Evolutionary conservation across 2,888 invertebrate species (phyloP).

Genomic region (Agonopterix alstromeriana): DNA sequence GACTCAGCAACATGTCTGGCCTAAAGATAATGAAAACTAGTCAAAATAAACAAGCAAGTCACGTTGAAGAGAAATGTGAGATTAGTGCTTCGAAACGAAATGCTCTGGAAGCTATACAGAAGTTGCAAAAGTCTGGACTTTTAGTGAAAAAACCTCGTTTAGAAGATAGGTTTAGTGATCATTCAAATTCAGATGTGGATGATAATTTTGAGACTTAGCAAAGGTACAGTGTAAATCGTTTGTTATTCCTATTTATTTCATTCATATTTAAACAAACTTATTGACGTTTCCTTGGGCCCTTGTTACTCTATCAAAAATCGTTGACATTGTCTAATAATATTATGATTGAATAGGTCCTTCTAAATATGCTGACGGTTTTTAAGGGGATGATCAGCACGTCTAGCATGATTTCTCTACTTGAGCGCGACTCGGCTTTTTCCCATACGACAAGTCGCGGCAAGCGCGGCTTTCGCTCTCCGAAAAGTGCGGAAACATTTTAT

Average conservation of each 20-base stretch:
- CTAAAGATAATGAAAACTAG: conserved; percentile 50
- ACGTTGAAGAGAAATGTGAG: conserved; percentile 49
- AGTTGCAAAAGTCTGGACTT: conserved; percentile 60
- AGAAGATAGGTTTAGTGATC: conserved; percentile 34
- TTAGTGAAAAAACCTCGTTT: conserved; percentile 60
- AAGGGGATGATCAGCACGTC: too few species aligned
- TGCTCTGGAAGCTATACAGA: conserved; percentile 62
- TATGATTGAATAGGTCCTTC: too few species aligned
- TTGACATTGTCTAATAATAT: not conserved
- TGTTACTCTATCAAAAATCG: not conserved
- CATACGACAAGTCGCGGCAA: too few species aligned
- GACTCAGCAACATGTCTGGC: conserved; percentile 44
- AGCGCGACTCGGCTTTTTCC: too few species aligned
- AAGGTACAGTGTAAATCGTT: too few species aligned
- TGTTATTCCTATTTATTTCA: not conserved
- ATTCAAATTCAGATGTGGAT: conserved; percentile 31
- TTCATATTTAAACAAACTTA: not conserved
- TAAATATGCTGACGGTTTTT: too few species aligned
- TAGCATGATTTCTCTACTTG: too few species aligned
- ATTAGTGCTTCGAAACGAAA: conserved; percentile 38
- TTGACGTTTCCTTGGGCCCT: too few species aligned
- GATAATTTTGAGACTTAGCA: conserved; percentile 18
- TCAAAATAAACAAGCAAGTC: conserved; percentile 42
- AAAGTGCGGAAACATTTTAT: too few species aligned
- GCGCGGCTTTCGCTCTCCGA: too few species aligned